Evolutionary conservation across 2,888 invertebrate species (phyloP), one percentile per base, ranked within the genome.

Genomic region (Flexamia atlantica): DNA sequence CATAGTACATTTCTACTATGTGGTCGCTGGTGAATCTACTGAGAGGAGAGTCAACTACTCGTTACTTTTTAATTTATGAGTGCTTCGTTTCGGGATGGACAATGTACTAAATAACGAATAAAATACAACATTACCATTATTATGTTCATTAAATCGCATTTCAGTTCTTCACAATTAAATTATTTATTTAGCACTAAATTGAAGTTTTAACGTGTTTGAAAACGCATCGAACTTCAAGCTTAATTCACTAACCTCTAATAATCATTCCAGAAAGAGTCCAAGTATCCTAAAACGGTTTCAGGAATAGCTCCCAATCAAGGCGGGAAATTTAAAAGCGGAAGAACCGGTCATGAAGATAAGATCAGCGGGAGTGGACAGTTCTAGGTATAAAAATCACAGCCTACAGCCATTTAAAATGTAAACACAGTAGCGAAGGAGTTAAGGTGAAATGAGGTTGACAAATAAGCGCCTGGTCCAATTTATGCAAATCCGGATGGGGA

Each of bases 391-490:
- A 42, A 42, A 74, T 42, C 42, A 20, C 74, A 17, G 40, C 74
- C 74, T 74, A 74, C 74, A 14, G 36, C 20, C 74, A 36, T 20
- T 74, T 46, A 74, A 42, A 17, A 42, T 74, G 46, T 42, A 46
- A 74, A 74, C 74, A 74, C 74, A 74, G 74, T 74, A 74, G 74
- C 74, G 32, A 70, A 70, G 5, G 70, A 70, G 70, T 32, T 70
- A 14, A n/a, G 20, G 23, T 9, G 70, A 74, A 70, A 74, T 46
- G 74, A 74, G 46, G 74, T 42, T 74, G 74, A 74, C 74, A 74
- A 74, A 42, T 70, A 32, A 70, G 12, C 36, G 23, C n/a, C 12
- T 23, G 46, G 74, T 12, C 74, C 74, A 74, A 74, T 42, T 4
- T 36, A 74, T 74, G 74, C 42, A 74, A 74, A 74, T 40, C 74